Conservation (phyloP, 2,797 vertebrate genomes). For the Bovichtus diacanthus region DNA sequence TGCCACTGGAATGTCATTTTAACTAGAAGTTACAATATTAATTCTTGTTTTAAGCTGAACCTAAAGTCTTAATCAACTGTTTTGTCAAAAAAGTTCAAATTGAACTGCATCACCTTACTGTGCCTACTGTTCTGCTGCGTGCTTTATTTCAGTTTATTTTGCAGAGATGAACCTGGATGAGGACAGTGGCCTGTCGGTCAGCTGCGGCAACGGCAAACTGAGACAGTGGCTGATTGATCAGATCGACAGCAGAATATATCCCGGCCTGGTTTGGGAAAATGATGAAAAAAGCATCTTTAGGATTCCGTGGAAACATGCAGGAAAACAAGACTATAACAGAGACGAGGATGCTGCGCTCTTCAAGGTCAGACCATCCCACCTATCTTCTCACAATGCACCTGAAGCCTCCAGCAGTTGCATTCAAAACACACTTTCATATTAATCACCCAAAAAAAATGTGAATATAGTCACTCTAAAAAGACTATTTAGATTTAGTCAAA, state of each 20-base stretch:
- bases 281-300: constrained; percentile 95
- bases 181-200: constrained; percentile 90
- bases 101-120: not conserved
- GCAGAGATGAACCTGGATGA: constrained; percentile 87
- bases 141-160: constrained; percentile 11
- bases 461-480: not conserved
- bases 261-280: constrained; percentile 96
- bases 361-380: constrained; percentile 85
- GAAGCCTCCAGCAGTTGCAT: not conserved
- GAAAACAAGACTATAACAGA: constrained; percentile 98
- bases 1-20: not conserved
- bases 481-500: not conserved
- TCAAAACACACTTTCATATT: not conserved
- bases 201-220: constrained; percentile 96
- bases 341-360: constrained; percentile 98
- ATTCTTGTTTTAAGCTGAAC: not conserved
- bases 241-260: constrained; percentile 95
- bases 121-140: not conserved
- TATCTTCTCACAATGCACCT: constrained; percentile 5
- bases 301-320: constrained; percentile 99
- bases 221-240: constrained; percentile 99
- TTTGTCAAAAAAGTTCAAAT: too few relatives aligned
- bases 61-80: not conserved
- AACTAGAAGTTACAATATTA: not conserved
- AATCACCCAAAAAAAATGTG: not conserved